Conservation (phyloP, 2,797 vertebrate genomes). For the Hoplostethus atlanticus region DNA sequence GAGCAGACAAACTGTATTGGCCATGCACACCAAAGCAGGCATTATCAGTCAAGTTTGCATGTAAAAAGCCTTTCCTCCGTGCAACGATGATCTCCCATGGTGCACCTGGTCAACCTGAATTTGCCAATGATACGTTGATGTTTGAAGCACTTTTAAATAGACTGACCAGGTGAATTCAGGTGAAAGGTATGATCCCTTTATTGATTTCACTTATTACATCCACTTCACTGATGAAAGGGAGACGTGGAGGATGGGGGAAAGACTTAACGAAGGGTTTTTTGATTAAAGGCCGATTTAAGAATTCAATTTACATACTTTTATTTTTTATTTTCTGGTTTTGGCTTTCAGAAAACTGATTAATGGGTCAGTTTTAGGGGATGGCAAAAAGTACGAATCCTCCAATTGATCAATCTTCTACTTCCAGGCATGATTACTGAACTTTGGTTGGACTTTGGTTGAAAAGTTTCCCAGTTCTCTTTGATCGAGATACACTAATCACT, state of each 20-base stretch:
- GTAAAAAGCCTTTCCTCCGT: too few relatives aligned
- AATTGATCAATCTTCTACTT: not conserved
- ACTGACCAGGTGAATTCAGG: not conserved
- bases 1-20: too few relatives aligned
- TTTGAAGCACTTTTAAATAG: too few relatives aligned
- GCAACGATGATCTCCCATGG: too few relatives aligned
- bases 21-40: too few relatives aligned
- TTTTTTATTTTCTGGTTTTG: not conserved
- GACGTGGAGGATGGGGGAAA: not conserved
- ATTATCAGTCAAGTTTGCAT: too few relatives aligned
- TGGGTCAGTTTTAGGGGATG: not conserved
- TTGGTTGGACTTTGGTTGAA: not conserved
- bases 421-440: not conserved
- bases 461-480: not conserved
- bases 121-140: too few relatives aligned
- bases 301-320: not conserved
- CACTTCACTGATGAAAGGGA: not conserved
- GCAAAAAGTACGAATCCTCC: too few relatives aligned
- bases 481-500: slow-evolving; percentile 11
- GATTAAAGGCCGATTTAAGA: not conserved
- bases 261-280: not conserved
- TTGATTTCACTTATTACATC: too few relatives aligned
- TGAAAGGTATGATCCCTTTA: too few relatives aligned
- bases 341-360: not conserved
- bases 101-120: too few relatives aligned